Evolutionary conservation across 2,113 vertebrate species (phyloP).

Genomic region (Aptenodytes patagonicus): DNA sequence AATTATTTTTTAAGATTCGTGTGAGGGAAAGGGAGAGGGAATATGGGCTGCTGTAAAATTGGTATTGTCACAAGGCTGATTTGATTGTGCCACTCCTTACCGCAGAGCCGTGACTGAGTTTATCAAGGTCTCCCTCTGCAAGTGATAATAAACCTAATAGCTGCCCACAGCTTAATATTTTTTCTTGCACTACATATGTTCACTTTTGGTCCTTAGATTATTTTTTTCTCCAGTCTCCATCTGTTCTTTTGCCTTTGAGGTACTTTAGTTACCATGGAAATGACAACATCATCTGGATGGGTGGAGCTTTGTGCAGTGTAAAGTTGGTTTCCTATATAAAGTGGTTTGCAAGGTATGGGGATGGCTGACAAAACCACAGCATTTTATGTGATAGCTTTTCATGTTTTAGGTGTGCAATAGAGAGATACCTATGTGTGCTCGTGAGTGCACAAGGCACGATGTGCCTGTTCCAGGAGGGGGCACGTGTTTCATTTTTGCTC

Average conservation of each 20-base stretch:
- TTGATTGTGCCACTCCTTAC: background rate
- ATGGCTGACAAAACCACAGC: background rate
- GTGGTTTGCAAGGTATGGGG: background rate
- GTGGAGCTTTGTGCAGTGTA: background rate
- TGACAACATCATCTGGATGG: conserved; percentile 59
- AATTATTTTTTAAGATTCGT: background rate
- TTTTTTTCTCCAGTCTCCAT: conserved; percentile 50
- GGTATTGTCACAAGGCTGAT: background rate
- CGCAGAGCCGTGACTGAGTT: background rate
- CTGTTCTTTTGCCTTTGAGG: conserved; percentile 65
- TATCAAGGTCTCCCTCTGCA: conserved; percentile 38
- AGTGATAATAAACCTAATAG: conserved; percentile 59
- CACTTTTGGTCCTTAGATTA: conserved; percentile 43
- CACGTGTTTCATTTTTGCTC: background rate
- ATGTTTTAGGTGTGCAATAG: background rate
- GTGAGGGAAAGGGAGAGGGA: background rate
- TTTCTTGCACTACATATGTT: conserved; percentile 62
- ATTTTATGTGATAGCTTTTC: background rate
- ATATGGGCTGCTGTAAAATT: background rate
- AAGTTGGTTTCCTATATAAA: conserved; percentile 37
- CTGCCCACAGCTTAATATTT: conserved; percentile 61
- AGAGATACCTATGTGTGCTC: background rate
- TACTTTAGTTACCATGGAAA: conserved; percentile 66
- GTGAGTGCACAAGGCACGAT: accelerated
- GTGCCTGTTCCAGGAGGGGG: background rate